phyloP scores from a whole-genome alignment of 1,140 invertebrate species.

The Rhagoletis zephyria region DNA sequence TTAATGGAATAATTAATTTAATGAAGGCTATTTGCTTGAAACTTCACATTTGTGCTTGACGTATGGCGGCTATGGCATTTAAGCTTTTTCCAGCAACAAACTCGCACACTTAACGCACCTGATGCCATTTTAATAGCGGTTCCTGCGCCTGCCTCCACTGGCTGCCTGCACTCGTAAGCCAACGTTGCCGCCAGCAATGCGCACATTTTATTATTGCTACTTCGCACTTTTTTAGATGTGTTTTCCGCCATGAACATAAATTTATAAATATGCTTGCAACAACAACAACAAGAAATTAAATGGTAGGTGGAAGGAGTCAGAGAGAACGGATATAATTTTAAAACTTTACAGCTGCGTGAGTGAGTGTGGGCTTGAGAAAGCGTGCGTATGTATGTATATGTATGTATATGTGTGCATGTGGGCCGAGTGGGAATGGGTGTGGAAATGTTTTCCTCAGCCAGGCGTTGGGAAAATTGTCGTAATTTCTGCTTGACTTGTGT shows the following conservation, averaged over 20 bases:
- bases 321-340: neutral
- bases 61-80: neutral
- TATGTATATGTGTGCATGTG: neutral
- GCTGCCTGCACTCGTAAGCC: neutral
- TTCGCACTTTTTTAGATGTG: neutral
- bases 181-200: neutral
- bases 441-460: neutral
- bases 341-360: neutral
- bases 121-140: neutral
- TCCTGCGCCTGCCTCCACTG: neutral
- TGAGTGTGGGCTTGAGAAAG: neutral
- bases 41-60: too few species aligned
- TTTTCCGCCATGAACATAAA: too few species aligned
- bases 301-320: neutral
- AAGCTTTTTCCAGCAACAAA: neutral
- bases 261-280: too few species aligned
- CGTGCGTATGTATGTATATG: neutral
- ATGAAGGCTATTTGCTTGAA: too few species aligned
- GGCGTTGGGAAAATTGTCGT: neutral
- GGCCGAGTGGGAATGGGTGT: neutral
- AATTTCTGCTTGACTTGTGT: neutral
- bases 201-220: neutral
- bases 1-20: too few species aligned
- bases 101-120: neutral
- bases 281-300: too few species aligned